Evolutionary conservation across 2,797 vertebrate species (phyloP), one percentile per base, ranked within the genome.

Genomic region (Sparus aurata): DNA sequence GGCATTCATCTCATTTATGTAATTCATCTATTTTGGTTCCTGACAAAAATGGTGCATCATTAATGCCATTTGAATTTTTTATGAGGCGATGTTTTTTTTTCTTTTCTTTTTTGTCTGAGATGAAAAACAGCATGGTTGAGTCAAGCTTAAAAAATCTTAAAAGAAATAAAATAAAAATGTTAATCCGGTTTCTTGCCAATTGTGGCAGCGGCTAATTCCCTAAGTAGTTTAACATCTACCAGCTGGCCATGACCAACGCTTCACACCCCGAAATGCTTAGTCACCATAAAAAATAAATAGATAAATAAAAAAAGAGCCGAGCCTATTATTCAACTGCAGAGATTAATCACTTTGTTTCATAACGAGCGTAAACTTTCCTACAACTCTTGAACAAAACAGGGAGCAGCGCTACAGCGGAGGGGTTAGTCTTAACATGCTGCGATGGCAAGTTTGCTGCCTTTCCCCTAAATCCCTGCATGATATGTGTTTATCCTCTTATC

Each of bases 151-250:
- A 90, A 89, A 86, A 90, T 90, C 87, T 85, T 90, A 17, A 4
- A 27, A 27, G 27, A 5, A 30, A 30, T n/a, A n/a, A 20, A 43
- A 52, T 27, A 88, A 85, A 90, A 90, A 89, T 81, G 76, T 77
- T 91, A 91, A 93, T 93, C 90, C 88, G 80, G 70, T 89, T 91
- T 87, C 79, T 85, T 80, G 69, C 82, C 83, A 84, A 90, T 90
- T 87, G 87, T 89, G 60, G 85, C 75, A 25, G 77, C 75, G 38
- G 77, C 82, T 91, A 87, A 94, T 91, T 93, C 91, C 84, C 77
- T 89, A 88, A 93, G 92, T 85, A 87, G 84, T 87, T 91, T 88
- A 83, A 85, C 89, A 91, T 90, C 87, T 90, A 85, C 79, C 89
- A 92, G 84, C 82, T 90, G 85, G 89, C 90, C 89, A 75, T 91